A percentile compares a stretch with the other conserved stretches of the same genome.
These are phyloP conservation scores for Chaetogeoica ovagalla DNA, from an alignment of 2,888 invertebrate species.

Conservation along the genomic window DNA sequence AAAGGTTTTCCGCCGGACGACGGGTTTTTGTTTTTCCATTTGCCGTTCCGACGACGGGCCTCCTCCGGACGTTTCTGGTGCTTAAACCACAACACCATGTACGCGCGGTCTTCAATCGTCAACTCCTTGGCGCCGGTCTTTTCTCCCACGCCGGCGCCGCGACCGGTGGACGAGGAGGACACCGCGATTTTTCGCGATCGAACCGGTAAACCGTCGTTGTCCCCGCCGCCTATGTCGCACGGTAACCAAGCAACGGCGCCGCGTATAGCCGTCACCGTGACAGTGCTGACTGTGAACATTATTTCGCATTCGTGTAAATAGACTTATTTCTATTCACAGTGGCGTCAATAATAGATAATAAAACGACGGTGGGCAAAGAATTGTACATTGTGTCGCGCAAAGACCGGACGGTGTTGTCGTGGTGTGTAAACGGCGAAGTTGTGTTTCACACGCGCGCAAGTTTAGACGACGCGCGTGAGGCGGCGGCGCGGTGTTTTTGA, in stretches of 20 bases:
- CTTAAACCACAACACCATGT: constrained; percentile 55
- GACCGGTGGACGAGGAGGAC: background rate
- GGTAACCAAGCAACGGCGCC: constrained; percentile 51
- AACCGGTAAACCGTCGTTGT: constrained; percentile 25
- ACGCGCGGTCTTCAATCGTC: constrained; percentile 51
- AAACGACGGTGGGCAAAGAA: too few relatives aligned
- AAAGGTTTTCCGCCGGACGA: constrained; percentile 53
- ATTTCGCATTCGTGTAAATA: too few relatives aligned
- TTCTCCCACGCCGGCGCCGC: background rate
- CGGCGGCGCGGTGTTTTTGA: too few relatives aligned
- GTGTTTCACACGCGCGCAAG: too few relatives aligned
- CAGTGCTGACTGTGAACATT: constrained; percentile 48
- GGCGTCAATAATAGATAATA: too few relatives aligned
- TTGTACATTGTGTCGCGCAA: too few relatives aligned
- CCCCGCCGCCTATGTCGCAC: constrained; percentile 52
- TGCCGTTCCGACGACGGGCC: constrained; percentile 28
- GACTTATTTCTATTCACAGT: too few relatives aligned
- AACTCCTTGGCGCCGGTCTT: constrained; percentile 4
- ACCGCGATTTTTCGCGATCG: background rate
- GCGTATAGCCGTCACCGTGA: constrained; percentile 51
- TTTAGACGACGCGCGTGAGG: too few relatives aligned
- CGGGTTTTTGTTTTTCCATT: constrained; percentile 18
- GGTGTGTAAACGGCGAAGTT: too few relatives aligned
- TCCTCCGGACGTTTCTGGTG: constrained; percentile 17
- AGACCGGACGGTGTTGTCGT: too few relatives aligned